Base-by-base conservation (phyloP, 2,797 vertebrate species). In the Margarornis squamiger region DNA sequence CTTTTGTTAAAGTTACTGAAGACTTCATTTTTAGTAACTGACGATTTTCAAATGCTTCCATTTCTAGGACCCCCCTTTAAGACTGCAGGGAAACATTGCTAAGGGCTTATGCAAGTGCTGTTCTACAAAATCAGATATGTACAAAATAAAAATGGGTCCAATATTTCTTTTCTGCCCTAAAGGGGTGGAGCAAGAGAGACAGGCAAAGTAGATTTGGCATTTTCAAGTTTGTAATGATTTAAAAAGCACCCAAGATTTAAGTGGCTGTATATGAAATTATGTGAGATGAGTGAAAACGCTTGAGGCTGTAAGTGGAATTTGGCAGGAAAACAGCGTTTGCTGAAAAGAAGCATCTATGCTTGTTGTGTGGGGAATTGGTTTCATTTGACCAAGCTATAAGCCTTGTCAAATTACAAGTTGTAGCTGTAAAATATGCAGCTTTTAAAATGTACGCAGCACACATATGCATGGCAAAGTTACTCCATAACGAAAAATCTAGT, bases 281-380 rank as follows among this genome's bases (percentile, higher is more conserved):
- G 58, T 16, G 38, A 94, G 48, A 84, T 74, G 75, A 82, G 48
- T 91, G 83, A 92, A 95, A 96, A 90, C 23, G 11, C 88, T 90
- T 82, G 67, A 58, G 57, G 55, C 48, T 91, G 14, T 86, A 57
- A 93, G 38, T 36, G 24, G 74, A 89, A 89, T 90, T 92, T 94
- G 86, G 73, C 94, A 90, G 51, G 32, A 32, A 90, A 92, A 51
- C 21, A 68, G 14, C 46, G 10, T 68, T 88, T 91, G 13, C 71
- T 91, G 77, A 79, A 84, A 89, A 87, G 80, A 90, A 74, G 45
- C 55, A 84, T 63, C 67, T 88, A 14, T 67, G 48, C 71, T 79
- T 92, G 41, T 85, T 93, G 71, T 85, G 61, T 9, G 4, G 80
- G 52, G 61, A 87, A 91, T 74, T 85, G 59, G 52, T 54, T 94